Base-by-base conservation (phyloP, 30 jellyfish, hydroid and myxozoan genomes). In the Sanderia malayensis region DNA sequence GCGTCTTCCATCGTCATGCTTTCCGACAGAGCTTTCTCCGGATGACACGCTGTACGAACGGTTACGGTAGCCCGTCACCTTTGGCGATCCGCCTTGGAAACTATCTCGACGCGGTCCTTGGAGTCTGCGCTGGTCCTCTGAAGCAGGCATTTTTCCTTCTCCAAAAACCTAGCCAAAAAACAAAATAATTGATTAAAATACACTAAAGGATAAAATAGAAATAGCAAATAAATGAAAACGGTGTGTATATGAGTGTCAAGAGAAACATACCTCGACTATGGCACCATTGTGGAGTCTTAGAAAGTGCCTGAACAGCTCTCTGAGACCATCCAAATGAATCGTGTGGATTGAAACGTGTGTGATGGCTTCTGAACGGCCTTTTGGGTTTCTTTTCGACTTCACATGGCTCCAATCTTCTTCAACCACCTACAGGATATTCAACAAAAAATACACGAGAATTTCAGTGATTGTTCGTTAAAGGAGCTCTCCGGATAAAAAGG, bases 141-240 rank as follows among this genome's bases (percentile, higher is more conserved):
- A 61, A 8, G 95, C 95, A 6, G 97, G 95, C 62, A 83, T 72
- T 61, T 70, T 81, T 89, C 76, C 85, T 46, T 89, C 97, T 29
- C 94, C 95, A 31, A 89, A 89, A 17, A 89, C 97, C 97, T 89
- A 33, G n/a, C n/a, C n/a, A n/a, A n/a, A n/a, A n/a, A n/a, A n/a
- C n/a, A n/a, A n/a, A n/a, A n/a, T n/a, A n/a, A n/a, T n/a, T n/a
- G n/a, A n/a, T n/a, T n/a, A n/a, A n/a, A n/a, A n/a, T n/a, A n/a
- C n/a, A n/a, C n/a, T n/a, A n/a, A n/a, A n/a, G n/a, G n/a, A n/a
- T n/a, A n/a, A n/a, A n/a, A n/a, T n/a, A n/a, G n/a, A n/a, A n/a
- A n/a, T n/a, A n/a, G n/a, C n/a, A n/a, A n/a, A n/a, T n/a, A n/a
- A n/a, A n/a, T n/a, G n/a, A n/a, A n/a, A n/a, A n/a, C n/a, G n/a